Conservation (phyloP, 2,888 invertebrate genomes). For the Bedellia somnulentella region DNA sequence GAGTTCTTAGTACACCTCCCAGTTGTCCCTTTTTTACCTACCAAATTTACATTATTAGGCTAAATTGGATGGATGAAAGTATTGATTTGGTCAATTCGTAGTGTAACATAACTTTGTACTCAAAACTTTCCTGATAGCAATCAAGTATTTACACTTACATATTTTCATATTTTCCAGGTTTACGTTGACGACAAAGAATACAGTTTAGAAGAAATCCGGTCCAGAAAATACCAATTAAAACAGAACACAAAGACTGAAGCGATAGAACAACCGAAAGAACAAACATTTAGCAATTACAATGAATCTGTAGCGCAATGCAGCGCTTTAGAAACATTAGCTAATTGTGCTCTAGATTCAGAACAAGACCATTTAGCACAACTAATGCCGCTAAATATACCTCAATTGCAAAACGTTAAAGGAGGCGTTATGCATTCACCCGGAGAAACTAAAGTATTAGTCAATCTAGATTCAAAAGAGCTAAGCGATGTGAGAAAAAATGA, state of each 20-base stretch:
- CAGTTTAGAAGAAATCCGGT: constrained; percentile 77
- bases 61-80: no score
- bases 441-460: constrained; percentile 47
- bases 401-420: constrained; percentile 47
- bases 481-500: constrained; percentile 39
- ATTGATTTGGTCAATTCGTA: no score
- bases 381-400: constrained; percentile 44
- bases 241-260: constrained; percentile 20
- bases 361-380: constrained; percentile 47
- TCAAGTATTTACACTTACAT: not conserved
- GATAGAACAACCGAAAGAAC: constrained; percentile 16
- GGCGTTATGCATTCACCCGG: constrained; percentile 52
- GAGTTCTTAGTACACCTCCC: no score
- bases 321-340: constrained; percentile 49
- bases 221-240: constrained; percentile 55
- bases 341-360: constrained; percentile 47
- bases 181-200: constrained; percentile 65
- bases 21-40: no score
- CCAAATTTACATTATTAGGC: no score
- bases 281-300: constrained; percentile 31
- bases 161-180: constrained; percentile 26
- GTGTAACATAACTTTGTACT: no score
- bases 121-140: no score
- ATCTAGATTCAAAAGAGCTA: constrained; percentile 49
- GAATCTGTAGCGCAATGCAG: constrained; percentile 49